Conservation (phyloP, 2,888 invertebrate genomes). For the Liodrosophila aerea region DNA sequence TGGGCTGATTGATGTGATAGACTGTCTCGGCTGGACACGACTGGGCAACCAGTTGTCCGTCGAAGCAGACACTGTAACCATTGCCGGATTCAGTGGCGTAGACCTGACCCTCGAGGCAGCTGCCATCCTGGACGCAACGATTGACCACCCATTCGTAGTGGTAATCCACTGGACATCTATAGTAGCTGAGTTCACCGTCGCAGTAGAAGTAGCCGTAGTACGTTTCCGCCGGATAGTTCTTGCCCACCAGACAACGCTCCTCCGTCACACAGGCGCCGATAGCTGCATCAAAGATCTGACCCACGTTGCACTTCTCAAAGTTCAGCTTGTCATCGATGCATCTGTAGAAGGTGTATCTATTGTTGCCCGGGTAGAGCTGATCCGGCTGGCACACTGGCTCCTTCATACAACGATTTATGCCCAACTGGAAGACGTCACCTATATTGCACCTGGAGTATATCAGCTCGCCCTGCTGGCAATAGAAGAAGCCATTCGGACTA, state of each 20-base stretch:
- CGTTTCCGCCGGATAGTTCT: neutral
- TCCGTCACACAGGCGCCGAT: neutral
- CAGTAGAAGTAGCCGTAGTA: constrained; percentile 25
- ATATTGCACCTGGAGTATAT: constrained; percentile 7
- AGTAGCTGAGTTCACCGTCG: neutral
- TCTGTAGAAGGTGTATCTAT: constrained; percentile 2
- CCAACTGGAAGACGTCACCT: constrained; percentile 6
- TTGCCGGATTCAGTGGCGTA: no score
- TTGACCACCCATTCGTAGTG: no score
- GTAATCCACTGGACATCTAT: constrained; percentile 13
- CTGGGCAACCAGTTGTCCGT: no score
- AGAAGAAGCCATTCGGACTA: constrained; percentile 9
- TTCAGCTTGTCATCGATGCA: constrained; percentile 7
- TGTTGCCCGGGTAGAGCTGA: no score
- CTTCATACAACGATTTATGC: constrained; percentile 10
- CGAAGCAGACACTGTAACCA: no score
- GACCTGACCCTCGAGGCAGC: no score
- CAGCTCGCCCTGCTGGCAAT: constrained; percentile 6
- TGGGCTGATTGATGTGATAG: no score
- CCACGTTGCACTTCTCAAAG: neutral
- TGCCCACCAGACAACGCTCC: neutral
- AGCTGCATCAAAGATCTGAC: neutral
- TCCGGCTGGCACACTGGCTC: neutral
- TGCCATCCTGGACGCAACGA: no score
- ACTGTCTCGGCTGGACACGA: constrained; percentile 6